A percentile compares a stretch with the other conserved stretches of the same genome.
phyloP scores from a whole-genome alignment of 2,888 invertebrate genomes.

The Stictocephala bisonia region DNA sequence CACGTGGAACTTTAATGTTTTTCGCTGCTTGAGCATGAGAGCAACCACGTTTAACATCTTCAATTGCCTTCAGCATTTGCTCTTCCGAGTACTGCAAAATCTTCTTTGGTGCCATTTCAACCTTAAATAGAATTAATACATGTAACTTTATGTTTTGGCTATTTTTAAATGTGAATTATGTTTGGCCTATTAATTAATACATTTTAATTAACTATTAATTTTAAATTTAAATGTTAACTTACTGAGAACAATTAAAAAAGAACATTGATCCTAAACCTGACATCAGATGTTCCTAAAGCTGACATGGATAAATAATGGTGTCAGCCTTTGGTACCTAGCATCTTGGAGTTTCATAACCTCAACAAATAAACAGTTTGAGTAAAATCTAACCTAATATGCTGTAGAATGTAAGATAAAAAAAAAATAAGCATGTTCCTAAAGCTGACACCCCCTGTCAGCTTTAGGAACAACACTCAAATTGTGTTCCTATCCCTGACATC shows the following conservation, averaged over 20 bases:
- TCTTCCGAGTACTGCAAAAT: not conserved
- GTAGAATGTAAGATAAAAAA: not conserved
- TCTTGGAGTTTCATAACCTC: not conserved
- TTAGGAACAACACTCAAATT: not conserved
- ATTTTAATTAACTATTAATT: not conserved
- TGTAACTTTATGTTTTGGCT: no score
- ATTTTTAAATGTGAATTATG: no score
- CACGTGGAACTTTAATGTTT: constrained; percentile 18
- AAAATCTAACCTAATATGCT: not conserved
- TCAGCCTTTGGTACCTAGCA: not conserved
- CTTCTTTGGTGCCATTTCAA: not conserved
- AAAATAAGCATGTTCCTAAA: not conserved
- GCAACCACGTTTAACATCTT: not conserved
- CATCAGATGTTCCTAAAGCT: constrained; percentile 10
- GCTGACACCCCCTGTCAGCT: constrained; percentile 6
- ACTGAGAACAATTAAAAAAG: not conserved
- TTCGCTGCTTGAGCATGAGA: not conserved
- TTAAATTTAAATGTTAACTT: not conserved
- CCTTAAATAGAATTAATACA: no score
- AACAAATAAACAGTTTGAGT: not conserved
- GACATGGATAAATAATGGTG: no score
- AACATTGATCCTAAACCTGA: not conserved
- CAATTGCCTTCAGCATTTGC: not conserved
- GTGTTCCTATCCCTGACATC: not conserved
- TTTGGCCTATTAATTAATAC: not conserved